These are phyloP conservation scores for Diplogasteroides magnus DNA, from an alignment of 1,140 invertebrate species.

Conservation along the genomic window DNA sequence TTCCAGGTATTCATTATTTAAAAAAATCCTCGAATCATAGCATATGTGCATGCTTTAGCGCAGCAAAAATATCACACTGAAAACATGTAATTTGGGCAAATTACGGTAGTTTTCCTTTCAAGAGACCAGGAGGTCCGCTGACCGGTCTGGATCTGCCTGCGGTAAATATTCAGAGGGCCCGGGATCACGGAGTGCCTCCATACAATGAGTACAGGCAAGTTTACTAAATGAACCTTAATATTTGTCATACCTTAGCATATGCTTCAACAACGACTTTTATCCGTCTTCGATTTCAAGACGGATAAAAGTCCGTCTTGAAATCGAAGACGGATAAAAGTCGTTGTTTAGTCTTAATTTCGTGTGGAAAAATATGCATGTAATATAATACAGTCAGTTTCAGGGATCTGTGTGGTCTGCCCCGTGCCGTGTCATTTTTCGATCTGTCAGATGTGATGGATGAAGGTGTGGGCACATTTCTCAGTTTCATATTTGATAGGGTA, in stretches of 20 bases:
- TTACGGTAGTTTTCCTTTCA: no score
- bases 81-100: no score
- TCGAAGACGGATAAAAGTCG: no score
- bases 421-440: constrained; percentile 43
- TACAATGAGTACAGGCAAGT: constrained; percentile 47
- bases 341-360: no score
- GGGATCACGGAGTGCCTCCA: constrained; percentile 75
- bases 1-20: no score
- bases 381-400: constrained; percentile 21
- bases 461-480: no score
- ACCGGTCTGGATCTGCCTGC: constrained; percentile 81
- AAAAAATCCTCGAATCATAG: no score
- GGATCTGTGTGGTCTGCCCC: constrained; percentile 32
- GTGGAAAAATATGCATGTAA: not conserved
- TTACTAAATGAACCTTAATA: not conserved
- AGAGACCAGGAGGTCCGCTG: constrained; percentile 48
- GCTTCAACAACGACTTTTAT: not conserved
- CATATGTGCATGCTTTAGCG: no score
- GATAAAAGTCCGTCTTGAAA: no score
- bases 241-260: not conserved
- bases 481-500: no score
- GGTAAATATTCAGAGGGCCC: constrained; percentile 85
- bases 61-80: no score
- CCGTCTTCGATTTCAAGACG: no score
- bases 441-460: constrained; percentile 45